Conservation (phyloP, 2,113 vertebrate genomes). For the Pagrus major region DNA sequence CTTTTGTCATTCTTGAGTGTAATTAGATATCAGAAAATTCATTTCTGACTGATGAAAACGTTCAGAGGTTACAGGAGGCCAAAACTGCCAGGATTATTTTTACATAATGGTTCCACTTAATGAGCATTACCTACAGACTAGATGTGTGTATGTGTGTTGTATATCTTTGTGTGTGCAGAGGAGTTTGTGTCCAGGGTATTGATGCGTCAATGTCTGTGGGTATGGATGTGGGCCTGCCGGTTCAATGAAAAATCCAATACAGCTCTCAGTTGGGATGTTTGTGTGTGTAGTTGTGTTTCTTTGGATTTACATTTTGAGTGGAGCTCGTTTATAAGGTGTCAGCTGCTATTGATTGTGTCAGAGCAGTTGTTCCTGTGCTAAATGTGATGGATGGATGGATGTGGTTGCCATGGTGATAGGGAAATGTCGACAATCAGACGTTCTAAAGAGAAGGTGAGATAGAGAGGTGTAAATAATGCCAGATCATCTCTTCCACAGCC, state of each 20-base stretch:
- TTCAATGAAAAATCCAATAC: slow-evolving; percentile 46
- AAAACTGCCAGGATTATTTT: slow-evolving; percentile 3
- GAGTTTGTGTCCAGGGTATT: slow-evolving; percentile 21
- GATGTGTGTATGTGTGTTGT: slow-evolving; percentile 3
- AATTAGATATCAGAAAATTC: slow-evolving; percentile 41
- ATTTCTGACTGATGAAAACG: slow-evolving; percentile 25
- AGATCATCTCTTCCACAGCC: not conserved
- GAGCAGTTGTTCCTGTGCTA: slow-evolving; percentile 30
- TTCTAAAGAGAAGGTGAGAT: not conserved
- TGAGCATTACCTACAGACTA: slow-evolving; percentile 5
- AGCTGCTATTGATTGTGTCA: slow-evolving; percentile 40
- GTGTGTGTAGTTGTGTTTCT: not conserved
- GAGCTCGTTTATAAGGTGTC: slow-evolving; percentile 35
- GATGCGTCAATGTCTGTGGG: slow-evolving; percentile 1
- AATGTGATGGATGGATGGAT: not conserved
- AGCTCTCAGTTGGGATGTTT: not conserved
- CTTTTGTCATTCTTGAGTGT: not conserved
- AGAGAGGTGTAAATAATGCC: not conserved
- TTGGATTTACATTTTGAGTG: slow-evolving; percentile 21
- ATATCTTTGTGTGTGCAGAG: slow-evolving; percentile 1
- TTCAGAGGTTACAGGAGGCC: slow-evolving; percentile 2
- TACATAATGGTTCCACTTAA: slow-evolving; percentile 18
- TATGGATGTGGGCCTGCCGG: not conserved
- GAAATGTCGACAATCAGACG: not conserved
- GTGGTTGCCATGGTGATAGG: not conserved